Percentiles rank a stretch among this genome's conserved stretches.
phyloP scores from a whole-genome alignment of 2,888 invertebrate species.

The Norana najaformis region DNA sequence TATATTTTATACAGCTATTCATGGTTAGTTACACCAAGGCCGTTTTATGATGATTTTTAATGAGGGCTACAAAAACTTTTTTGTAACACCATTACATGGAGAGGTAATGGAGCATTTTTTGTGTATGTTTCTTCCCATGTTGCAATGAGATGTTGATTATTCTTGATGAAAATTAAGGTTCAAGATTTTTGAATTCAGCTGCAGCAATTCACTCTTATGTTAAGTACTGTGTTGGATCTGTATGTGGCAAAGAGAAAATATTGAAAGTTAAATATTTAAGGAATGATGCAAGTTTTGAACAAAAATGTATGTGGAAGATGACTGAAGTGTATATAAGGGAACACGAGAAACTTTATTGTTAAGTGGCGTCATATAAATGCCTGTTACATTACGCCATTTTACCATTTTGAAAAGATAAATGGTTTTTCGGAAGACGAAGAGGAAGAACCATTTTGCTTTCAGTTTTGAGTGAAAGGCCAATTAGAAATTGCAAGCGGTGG shows the following conservation, averaged over 20 bases:
- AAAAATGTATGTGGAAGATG: background rate
- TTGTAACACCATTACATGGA: background rate
- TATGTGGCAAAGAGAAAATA: background rate
- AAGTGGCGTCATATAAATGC: background rate
- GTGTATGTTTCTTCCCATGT: no score
- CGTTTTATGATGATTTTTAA: background rate
- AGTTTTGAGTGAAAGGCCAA: no score
- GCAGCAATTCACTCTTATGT: background rate
- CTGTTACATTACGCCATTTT: background rate
- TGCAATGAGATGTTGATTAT: no score
- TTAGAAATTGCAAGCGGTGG: no score
- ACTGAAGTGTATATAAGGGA: background rate
- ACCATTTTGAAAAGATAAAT: no score
- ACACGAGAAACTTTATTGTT: background rate
- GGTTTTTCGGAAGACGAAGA: no score
- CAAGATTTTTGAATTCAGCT: background rate
- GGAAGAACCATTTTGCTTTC: no score
- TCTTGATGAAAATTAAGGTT: conserved; percentile 13
- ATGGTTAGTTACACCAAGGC: background rate
- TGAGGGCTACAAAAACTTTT: background rate
- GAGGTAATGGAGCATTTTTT: background rate
- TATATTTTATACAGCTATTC: background rate
- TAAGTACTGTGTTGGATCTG: background rate
- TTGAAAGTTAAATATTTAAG: background rate
- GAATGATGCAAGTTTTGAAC: background rate